Evolutionary conservation across 2,888 invertebrate species (phyloP), one percentile per base, ranked within the genome.

Genomic region (Athetis lepigone): DNA sequence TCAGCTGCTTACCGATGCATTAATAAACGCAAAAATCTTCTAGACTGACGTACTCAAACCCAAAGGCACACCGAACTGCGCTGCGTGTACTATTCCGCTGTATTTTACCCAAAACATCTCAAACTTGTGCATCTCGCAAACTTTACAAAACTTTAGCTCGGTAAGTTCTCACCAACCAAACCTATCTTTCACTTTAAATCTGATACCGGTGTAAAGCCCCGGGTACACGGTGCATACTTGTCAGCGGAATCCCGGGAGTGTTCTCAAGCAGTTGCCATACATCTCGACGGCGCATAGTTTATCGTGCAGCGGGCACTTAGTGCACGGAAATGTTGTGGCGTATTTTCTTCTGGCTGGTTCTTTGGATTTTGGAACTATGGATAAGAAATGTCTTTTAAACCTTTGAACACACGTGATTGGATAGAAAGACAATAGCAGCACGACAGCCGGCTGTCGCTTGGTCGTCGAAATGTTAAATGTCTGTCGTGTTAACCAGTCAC

Each of bases 251-350:
- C 85, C 79, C 76, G 59, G 62, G 75, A 68, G 73, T 68, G 63
- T 75, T 75, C 21, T 55, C 68, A 79, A 79, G 76, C 79, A 82
- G 71, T 73, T 69, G 73, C 78, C 75, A 79, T 87, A 84, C 85
- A 85, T 85, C 84, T 85, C 77, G 73, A 75, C 64, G 75, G 79
- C 76, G 87, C 87, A 88, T 86, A 84, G 80, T 86, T 87, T 79
- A 80, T 79, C 61, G 73, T 72, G 49, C 40, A 62, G 62, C 75
- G 65, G 66, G 71, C 68, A 78, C 77, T 84, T 75, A 77, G 72
- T 59, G 64, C 47, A 33, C 40, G 54, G 55, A 60, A 62, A 70
- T 70, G 33, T 69, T 59, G 52, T 18, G 52, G 37, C 36, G 42
- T 29, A 63, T 37, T 42, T 66, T 70, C 58, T 60, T 57, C 21